Evolutionary conservation across 1,140 invertebrate genomes (phyloP), one percentile per base, ranked within the genome.

Genomic region (Augochlora pura): DNA sequence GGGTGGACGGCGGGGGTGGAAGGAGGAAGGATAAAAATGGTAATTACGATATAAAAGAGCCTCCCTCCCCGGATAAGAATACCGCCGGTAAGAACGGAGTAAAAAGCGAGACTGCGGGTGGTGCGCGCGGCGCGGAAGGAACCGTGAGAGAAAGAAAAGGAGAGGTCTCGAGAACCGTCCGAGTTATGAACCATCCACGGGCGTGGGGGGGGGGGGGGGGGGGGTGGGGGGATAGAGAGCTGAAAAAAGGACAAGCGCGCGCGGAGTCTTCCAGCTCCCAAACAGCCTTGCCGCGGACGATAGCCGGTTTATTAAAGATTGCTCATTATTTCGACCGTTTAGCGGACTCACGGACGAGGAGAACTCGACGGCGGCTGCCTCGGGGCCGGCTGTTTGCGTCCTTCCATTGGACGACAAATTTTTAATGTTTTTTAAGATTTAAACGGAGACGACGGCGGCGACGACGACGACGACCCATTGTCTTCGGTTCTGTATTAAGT

Each of bases 11-110:
- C n/a, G n/a, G n/a, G n/a, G n/a, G n/a, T n/a, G n/a, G 62, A 79
- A 68, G 84, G 82, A 87, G 83, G 74, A 82, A 87, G 88, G 89
- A 92, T 91, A 90, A 92, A 92, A 92, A 92, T 92, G 91, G 89
- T 92, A 91, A 92, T 92, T 91, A 91, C 89, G 88, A 91, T 91
- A 91, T 91, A 91, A 91, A 92, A 86, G 82, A 84, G 88, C 87
- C 87, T 63, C 68, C n/a, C n/a, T n/a, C n/a, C n/a, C 76, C 77
- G 85, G 89, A 90, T 89, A 90, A 91, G 89, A 89, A 91, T 91
- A 88, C 86, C 52, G 63, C 32, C 68, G 77, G 77, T 67, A 83
- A 81, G 81, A 81, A 86, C 64, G 59, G 52, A 63, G 60, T 71
- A 77, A 72, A 76, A 68, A 72, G 46, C 27, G 49, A 46, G 42